These are phyloP conservation scores for Cheilosia grossa DNA, from an alignment of 2,888 invertebrate genomes.

Conservation along the genomic window DNA sequence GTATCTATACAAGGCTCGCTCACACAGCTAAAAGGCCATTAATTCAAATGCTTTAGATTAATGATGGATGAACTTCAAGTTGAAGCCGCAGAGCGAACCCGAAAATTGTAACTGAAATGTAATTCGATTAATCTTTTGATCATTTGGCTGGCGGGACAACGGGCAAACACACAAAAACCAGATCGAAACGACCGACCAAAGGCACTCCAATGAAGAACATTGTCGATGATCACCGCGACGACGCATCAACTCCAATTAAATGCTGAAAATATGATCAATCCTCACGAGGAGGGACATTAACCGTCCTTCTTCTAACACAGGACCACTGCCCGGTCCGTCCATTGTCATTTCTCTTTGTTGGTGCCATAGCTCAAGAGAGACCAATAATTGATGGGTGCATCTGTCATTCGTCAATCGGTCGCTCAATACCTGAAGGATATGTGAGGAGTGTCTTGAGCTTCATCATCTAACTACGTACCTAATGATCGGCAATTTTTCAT, in stretches of 20 bases:
- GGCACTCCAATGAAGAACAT: conserved; percentile 26
- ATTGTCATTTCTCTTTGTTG: conserved; percentile 48
- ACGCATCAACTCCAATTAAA: conserved; percentile 74
- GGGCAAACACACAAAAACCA: background rate
- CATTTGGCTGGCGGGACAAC: conserved; percentile 53
- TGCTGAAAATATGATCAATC: conserved; percentile 73
- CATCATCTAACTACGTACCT: conserved; percentile 67
- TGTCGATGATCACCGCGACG: conserved; percentile 66
- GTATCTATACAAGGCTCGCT: conserved; percentile 58
- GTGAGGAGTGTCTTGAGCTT: conserved; percentile 42
- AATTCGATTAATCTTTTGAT: conserved; percentile 71
- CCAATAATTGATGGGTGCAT: conserved; percentile 71
- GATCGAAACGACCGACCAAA: conserved; percentile 11
- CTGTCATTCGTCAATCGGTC: conserved; percentile 71
- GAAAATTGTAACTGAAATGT: conserved; percentile 69
- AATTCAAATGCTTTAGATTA: conserved; percentile 53
- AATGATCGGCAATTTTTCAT: conserved; percentile 78
- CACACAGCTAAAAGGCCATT: conserved; percentile 66
- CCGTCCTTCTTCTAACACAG: conserved; percentile 15
- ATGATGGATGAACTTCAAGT: conserved; percentile 60
- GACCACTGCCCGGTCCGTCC: conserved; percentile 8
- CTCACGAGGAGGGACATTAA: conserved; percentile 59
- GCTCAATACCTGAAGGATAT: conserved; percentile 41
- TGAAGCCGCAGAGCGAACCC: conserved; percentile 22
- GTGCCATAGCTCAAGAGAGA: background rate